These are phyloP conservation scores for Pseudomugil gertrudae DNA, from an alignment of 2,797 vertebrate genomes.

Conservation along the genomic window DNA sequence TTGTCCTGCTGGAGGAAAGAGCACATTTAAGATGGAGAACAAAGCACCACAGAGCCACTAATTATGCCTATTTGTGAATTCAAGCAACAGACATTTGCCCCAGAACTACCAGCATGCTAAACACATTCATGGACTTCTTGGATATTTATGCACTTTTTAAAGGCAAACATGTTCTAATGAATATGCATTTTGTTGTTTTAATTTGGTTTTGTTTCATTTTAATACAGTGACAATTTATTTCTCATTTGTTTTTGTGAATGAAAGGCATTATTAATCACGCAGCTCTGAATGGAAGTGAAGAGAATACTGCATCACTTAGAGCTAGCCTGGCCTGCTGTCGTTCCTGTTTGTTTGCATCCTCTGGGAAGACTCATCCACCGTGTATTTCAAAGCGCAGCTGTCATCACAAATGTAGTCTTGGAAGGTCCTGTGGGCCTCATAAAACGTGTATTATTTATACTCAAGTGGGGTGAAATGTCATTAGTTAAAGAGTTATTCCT, in stretches of 20 bases:
- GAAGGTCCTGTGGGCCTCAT: conserved; percentile 41
- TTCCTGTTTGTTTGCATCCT: conserved; percentile 40
- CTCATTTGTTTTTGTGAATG: background rate
- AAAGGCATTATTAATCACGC: background rate
- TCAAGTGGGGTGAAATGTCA: conserved; percentile 40
- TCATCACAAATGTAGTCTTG: conserved; percentile 56
- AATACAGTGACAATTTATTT: background rate
- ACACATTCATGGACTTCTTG: conserved; percentile 8
- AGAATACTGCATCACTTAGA: conserved; percentile 15
- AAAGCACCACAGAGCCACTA: conserved; percentile 24
- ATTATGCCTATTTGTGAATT: conserved; percentile 53
- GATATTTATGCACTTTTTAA: background rate
- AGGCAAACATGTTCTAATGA: background rate
- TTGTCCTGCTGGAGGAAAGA: conserved; percentile 43
- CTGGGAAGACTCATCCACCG: conserved; percentile 35
- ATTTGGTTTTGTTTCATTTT: background rate
- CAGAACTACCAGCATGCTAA: conserved; percentile 26
- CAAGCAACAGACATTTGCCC: conserved; percentile 29
- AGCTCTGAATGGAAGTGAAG: conserved; percentile 7
- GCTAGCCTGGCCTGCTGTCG: conserved; percentile 40
- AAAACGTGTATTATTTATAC: conserved; percentile 44
- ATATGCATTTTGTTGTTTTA: background rate
- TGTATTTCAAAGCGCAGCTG: conserved; percentile 44
- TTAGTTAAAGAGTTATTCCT: conserved; percentile 7
- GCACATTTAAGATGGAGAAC: conserved; percentile 23